Conservation (phyloP, 2,797 vertebrate genomes). For the Pterois miles region DNA sequence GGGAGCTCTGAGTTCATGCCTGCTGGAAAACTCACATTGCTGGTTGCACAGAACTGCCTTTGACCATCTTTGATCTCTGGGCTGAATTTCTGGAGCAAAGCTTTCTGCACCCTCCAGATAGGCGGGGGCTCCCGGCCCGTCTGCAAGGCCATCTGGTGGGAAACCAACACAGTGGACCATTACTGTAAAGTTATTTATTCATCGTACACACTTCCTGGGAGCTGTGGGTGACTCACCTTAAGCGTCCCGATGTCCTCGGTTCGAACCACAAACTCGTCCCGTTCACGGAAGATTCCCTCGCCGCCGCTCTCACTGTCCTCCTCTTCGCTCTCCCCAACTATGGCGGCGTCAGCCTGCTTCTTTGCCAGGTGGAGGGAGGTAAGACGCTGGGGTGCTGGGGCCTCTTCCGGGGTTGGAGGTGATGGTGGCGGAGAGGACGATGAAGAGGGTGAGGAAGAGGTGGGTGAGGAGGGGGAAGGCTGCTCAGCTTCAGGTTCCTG, state of each 20-base stretch:
- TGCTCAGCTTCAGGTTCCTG: slow-evolving; percentile 58
- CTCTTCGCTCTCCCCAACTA: slow-evolving; percentile 91
- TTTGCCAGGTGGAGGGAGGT: slow-evolving; percentile 91
- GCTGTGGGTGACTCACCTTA: slow-evolving; percentile 79
- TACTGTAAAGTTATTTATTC: neutral
- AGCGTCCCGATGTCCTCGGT: slow-evolving; percentile 90
- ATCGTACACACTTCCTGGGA: neutral
- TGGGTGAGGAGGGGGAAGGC: slow-evolving; percentile 60
- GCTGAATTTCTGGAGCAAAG: slow-evolving; percentile 93
- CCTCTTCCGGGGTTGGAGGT: slow-evolving; percentile 87
- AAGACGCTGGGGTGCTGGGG: slow-evolving; percentile 79
- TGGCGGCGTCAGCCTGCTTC: slow-evolving; percentile 89
- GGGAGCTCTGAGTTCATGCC: neutral
- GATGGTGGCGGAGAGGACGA: slow-evolving; percentile 75
- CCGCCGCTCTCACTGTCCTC: slow-evolving; percentile 91
- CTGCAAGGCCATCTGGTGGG: slow-evolving; percentile 88
- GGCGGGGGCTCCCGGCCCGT: slow-evolving; percentile 92
- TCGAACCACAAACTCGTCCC: slow-evolving; percentile 93
- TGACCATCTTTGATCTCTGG: slow-evolving; percentile 95
- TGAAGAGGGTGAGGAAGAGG: slow-evolving; percentile 59
- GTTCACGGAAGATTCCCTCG: slow-evolving; percentile 91
- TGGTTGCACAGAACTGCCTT: slow-evolving; percentile 93
- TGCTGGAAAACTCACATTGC: slow-evolving; percentile 87
- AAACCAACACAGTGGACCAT: neutral
- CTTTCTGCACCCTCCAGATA: slow-evolving; percentile 95